Base-by-base conservation (phyloP, 2,888 invertebrate species). In the Tupiocoris notatus region DNA sequence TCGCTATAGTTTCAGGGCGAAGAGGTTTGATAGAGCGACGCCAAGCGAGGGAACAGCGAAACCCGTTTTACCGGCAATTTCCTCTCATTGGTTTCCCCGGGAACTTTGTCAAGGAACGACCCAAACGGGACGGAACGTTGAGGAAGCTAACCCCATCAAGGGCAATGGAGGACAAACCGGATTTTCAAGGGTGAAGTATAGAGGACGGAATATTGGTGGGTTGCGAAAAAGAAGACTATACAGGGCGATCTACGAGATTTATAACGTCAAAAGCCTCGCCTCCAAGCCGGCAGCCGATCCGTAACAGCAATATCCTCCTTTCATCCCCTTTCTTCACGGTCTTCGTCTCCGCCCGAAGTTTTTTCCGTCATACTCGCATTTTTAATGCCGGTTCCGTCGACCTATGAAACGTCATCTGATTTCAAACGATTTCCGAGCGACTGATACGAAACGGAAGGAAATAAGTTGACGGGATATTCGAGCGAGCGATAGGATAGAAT, bases 51-150 rank as follows among this genome's bases (percentile, higher is more conserved):
- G 73, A 73, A 73, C 73, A 73, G 62, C 73, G 73, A 73, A 73
- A 73, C 73, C 73, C 73, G 73, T 73, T 73, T 73, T 73, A 73
- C 73, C 63, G 73, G 73, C 73, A 73, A 73, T 73, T 73, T 73
- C 73, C 73, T 73, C 73, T 73, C 73, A 73, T 73, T 73, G 73
- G 73, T 61, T 73, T 73, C 23, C 62, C 73, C 57, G 73, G 73
- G 24, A 73, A 73, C 73, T 73, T 73, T 73, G 73, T 73, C 73
- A 73, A 54, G 54, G 70, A 22, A 24, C 21, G 39, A 39, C n/a
- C n/a, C n/a, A n/a, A n/a, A n/a, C n/a, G n/a, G n/a, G 56, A 59
- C 24, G 59, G 54, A 59, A 24, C 58, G 70, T 18, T 58, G 12
- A 39, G 59, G 73, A 63, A 73, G 73, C 73, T 73, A 73, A 73